These are phyloP conservation scores for Anableps anableps DNA, from an alignment of 2,797 vertebrate genomes.

Conservation along the genomic window DNA sequence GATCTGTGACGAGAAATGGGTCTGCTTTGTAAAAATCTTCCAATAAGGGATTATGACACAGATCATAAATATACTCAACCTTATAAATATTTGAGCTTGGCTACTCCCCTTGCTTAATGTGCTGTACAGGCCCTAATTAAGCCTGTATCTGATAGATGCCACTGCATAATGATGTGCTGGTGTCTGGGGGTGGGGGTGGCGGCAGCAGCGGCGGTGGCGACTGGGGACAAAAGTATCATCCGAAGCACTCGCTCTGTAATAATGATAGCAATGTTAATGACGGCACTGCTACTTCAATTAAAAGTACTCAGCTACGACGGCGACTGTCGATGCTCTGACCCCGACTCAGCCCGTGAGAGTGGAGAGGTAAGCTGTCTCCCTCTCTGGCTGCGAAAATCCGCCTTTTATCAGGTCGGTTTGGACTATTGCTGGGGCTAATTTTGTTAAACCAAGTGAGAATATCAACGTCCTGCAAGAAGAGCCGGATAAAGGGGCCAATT, in stretches of 20 bases:
- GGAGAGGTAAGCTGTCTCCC: conserved; percentile 23
- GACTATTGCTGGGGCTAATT: conserved; percentile 14
- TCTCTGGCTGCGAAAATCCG: conserved; percentile 2
- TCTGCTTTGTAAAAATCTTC: conserved; percentile 67
- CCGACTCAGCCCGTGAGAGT: conserved; percentile 27
- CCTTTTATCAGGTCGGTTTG: conserved; percentile 30
- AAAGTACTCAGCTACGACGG: conserved; percentile 66
- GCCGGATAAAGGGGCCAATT: conserved; percentile 14
- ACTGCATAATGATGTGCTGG: conserved; percentile 80
- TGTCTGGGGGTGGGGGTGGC: conserved; percentile 62
- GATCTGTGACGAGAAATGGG: neutral
- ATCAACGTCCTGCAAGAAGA: conserved; percentile 16
- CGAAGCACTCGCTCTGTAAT: conserved; percentile 69
- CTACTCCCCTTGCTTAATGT: conserved; percentile 84
- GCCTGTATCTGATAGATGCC: conserved; percentile 84
- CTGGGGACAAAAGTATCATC: conserved; percentile 69
- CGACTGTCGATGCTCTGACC: conserved; percentile 40
- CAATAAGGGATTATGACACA: conserved; percentile 80
- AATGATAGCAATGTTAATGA: conserved; percentile 77
- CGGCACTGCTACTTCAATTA: conserved; percentile 72
- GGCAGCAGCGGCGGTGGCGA: conserved; percentile 13
- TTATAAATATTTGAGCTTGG: conserved; percentile 87
- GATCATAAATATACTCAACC: conserved; percentile 86
- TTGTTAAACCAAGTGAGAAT: conserved; percentile 20
- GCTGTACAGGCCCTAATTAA: conserved; percentile 85